phyloP scores from a whole-genome alignment of 2,797 vertebrate genomes.

The Microctenopoma steveboyesi region DNA sequence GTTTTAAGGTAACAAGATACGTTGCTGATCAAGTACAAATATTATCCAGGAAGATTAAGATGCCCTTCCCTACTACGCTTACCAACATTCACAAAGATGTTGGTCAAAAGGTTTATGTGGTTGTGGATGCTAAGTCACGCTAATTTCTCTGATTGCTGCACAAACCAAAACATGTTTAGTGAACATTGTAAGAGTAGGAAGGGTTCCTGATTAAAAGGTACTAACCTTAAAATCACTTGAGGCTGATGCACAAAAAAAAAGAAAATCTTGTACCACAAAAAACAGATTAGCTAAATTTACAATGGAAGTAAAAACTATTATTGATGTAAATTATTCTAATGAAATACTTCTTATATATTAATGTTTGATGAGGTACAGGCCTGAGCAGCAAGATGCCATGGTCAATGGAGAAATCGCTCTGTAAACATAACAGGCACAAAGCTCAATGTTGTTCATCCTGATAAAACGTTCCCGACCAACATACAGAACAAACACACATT shows the following conservation, averaged over 20 bases:
- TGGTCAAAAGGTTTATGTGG: background rate
- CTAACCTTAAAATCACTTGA: background rate
- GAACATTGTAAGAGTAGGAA: background rate
- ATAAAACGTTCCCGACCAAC: slow-evolving; percentile 19
- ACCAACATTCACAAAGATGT: background rate
- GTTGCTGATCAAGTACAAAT: background rate
- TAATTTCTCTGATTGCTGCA: background rate
- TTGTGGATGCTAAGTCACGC: background rate
- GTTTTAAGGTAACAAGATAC: background rate
- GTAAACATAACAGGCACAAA: slow-evolving; percentile 1
- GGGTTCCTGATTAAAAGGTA: background rate
- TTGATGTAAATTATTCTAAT: background rate
- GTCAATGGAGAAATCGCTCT: background rate
- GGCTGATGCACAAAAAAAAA: background rate
- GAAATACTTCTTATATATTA: too few relatives aligned
- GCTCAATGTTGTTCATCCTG: background rate
- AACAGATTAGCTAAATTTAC: background rate
- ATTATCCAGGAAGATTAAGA: background rate
- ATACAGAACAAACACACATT: slow-evolving; percentile 11
- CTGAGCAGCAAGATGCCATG: background rate
- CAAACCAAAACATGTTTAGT: background rate
- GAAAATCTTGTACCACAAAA: too few relatives aligned
- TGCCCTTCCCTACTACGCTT: background rate
- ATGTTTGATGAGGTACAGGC: background rate
- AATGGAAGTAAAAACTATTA: background rate